phyloP scores from a whole-genome alignment of 1,140 invertebrate genomes.

The Hypothenemus hampei region DNA sequence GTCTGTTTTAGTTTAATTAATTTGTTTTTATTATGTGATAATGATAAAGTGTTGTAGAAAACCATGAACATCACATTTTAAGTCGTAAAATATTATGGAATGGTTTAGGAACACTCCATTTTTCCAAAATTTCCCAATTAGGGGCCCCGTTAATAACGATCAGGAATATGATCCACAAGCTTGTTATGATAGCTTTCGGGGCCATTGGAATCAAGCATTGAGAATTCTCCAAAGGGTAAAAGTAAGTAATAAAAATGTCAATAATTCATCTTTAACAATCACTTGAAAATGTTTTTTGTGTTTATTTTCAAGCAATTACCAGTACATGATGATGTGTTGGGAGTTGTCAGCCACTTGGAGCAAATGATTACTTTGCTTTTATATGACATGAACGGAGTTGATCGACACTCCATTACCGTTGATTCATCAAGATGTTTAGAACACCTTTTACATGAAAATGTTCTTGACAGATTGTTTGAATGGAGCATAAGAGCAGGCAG shows the following conservation, averaged over 20 bases:
- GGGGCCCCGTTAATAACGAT: constrained; percentile 35
- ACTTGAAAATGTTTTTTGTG: background rate
- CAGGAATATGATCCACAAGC: constrained; percentile 64
- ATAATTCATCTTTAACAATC: background rate
- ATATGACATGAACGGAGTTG: constrained; percentile 63
- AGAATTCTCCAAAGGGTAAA: constrained; percentile 69
- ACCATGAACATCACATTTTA: background rate
- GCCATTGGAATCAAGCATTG: constrained; percentile 89
- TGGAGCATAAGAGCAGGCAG: constrained; percentile 71
- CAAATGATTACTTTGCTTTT: constrained; percentile 87
- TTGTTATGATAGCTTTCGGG: constrained; percentile 87
- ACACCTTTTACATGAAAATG: constrained; percentile 69
- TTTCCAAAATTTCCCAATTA: constrained; percentile 33
- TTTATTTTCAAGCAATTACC: constrained; percentile 46
- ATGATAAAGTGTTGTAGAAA: too few relatives aligned
- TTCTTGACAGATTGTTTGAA: constrained; percentile 70
- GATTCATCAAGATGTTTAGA: constrained; percentile 67
- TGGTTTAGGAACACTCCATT: constrained; percentile 38
- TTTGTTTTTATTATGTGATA: too few relatives aligned
- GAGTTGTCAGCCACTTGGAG: constrained; percentile 87
- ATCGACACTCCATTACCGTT: constrained; percentile 43
- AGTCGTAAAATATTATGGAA: constrained; percentile 30
- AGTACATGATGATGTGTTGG: constrained; percentile 77
- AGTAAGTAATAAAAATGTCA: constrained; percentile 21
- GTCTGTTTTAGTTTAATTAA: too few relatives aligned